phyloP scores from a whole-genome alignment of 2,113 vertebrate species.

The Antechinus stuartii region DNA sequence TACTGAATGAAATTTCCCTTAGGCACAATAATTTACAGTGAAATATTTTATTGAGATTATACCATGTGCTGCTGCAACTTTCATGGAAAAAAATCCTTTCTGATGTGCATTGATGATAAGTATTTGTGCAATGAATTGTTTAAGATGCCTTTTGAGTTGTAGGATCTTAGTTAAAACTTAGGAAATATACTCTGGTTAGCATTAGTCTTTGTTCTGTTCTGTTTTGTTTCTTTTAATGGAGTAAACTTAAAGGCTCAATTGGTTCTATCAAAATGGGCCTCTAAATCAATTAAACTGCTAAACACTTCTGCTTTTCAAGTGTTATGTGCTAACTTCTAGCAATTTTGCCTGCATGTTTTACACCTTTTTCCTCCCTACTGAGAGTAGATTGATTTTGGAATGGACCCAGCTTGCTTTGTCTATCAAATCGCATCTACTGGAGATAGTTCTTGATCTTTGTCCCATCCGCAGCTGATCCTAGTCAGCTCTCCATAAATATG shows the following conservation, averaged over 20 bases:
- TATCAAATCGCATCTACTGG: conserved; percentile 49
- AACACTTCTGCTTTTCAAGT: conserved; percentile 53
- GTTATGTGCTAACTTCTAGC: conserved; percentile 55
- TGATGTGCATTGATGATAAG: not conserved
- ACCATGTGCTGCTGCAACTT: not conserved
- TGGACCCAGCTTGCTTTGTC: conserved; percentile 16
- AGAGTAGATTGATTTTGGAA: conserved; percentile 63
- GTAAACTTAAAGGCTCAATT: conserved; percentile 40
- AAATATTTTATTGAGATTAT: conserved; percentile 2
- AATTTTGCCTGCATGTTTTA: conserved; percentile 45
- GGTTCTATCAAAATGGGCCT: conserved; percentile 38
- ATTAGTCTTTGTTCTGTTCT: fast-evolving
- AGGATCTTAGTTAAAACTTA: conserved; percentile 22
- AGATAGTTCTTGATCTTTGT: conserved; percentile 54
- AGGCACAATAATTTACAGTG: not conserved
- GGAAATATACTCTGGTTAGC: not conserved
- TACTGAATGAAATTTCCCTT: not conserved
- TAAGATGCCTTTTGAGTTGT: conserved; percentile 1
- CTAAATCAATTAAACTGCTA: conserved; percentile 59
- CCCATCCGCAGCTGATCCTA: conserved; percentile 64
- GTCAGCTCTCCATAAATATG: conserved; percentile 52
- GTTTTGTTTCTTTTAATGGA: conserved; percentile 49
- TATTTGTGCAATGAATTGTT: not conserved
- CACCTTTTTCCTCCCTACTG: conserved; percentile 1
- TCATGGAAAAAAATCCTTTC: not conserved